Evolutionary conservation across 2,888 invertebrate species (phyloP).

Genomic region (Sarcophaga caerulescens): DNA sequence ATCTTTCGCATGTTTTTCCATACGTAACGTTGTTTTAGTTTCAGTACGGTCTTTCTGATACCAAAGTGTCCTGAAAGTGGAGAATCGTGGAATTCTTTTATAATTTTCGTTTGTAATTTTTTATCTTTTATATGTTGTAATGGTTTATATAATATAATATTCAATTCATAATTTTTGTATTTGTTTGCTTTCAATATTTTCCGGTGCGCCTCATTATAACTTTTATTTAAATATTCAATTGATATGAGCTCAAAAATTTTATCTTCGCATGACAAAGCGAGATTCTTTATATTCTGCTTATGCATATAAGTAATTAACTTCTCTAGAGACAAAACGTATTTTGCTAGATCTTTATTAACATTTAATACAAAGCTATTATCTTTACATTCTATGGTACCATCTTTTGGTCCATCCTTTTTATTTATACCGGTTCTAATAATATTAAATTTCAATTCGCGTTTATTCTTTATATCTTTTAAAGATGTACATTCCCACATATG

Average conservation of each 20-base stretch:
- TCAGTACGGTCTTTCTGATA: constrained; percentile 35
- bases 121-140: neutral
- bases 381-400: constrained; percentile 18
- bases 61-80: constrained; percentile 56
- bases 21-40: constrained; percentile 51
- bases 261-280: constrained; percentile 33
- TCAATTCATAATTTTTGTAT: constrained; percentile 17
- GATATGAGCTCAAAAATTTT: constrained; percentile 38
- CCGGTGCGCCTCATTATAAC: constrained; percentile 20
- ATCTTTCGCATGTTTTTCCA: constrained; percentile 60
- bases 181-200: constrained; percentile 6
- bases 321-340: constrained; percentile 45
- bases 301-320: constrained; percentile 40
- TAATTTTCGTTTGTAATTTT: constrained; percentile 26
- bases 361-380: constrained; percentile 34
- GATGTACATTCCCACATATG: constrained; percentile 31
- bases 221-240: constrained; percentile 8
- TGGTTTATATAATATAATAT: constrained; percentile 3
- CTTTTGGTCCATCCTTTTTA: constrained; percentile 11
- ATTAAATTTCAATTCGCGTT: constrained; percentile 25
- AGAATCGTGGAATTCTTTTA: constrained; percentile 49
- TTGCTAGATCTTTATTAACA: constrained; percentile 37
- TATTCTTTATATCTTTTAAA: constrained; percentile 30
- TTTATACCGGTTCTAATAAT: constrained; percentile 22
- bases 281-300: constrained; percentile 27